Conservation (phyloP, 2,797 vertebrate genomes). For the Halcyon leucocephala region DNA sequence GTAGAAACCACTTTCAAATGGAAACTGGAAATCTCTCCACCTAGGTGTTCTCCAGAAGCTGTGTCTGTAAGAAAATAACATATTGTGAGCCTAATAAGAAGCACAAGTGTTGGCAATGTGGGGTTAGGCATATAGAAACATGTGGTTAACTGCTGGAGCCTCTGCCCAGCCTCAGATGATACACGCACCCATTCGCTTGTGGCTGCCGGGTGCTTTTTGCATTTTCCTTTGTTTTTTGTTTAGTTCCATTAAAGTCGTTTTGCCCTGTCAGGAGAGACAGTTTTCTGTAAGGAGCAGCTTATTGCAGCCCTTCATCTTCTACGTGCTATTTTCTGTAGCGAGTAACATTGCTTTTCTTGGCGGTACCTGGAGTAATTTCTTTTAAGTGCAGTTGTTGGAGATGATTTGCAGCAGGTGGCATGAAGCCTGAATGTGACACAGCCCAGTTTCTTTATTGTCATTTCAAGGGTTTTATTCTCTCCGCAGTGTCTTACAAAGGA, state of each 20-base stretch:
- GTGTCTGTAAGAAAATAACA: neutral
- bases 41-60: neutral
- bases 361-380: constrained; percentile 45
- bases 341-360: constrained; percentile 27
- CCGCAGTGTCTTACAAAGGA: neutral
- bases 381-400: constrained; percentile 24
- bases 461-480: constrained; percentile 8
- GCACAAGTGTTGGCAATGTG: neutral
- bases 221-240: neutral
- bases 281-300: neutral
- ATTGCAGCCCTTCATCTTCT: constrained; percentile 11
- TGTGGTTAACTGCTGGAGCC: neutral
- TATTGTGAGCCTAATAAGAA: neutral
- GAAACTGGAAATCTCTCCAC: neutral
- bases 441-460: neutral
- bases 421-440: constrained; percentile 8
- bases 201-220: neutral
- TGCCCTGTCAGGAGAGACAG: neutral
- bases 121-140: neutral
- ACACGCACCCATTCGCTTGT: neutral
- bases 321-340: neutral
- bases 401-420: neutral
- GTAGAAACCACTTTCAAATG: neutral
- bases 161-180: neutral
- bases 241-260: neutral